Conservation (phyloP, 2,888 invertebrate species). For the Odontocolon sp. region DNA sequence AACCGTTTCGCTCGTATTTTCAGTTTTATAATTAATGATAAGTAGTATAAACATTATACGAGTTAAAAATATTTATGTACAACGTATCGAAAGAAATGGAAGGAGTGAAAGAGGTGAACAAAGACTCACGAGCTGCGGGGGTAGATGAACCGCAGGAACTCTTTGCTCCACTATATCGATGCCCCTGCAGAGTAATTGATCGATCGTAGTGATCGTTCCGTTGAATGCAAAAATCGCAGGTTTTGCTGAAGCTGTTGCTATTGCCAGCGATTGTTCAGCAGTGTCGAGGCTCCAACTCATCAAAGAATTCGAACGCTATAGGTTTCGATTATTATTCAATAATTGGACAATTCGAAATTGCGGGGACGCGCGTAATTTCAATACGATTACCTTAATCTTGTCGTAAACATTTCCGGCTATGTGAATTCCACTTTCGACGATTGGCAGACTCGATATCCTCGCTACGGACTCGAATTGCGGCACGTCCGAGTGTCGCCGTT, state of each 20-base stretch:
- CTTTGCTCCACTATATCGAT: slow-evolving; percentile 92
- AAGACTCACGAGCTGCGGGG: slow-evolving; percentile 90
- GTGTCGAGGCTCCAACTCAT: slow-evolving; percentile 89
- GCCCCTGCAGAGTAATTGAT: slow-evolving; percentile 90
- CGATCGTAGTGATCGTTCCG: slow-evolving; percentile 87
- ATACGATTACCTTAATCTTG: slow-evolving; percentile 86
- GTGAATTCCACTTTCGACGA: slow-evolving; percentile 90
- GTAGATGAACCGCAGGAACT: slow-evolving; percentile 91
- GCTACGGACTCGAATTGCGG: slow-evolving; percentile 88
- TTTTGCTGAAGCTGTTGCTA: slow-evolving; percentile 87
- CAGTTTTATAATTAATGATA: too few relatives aligned
- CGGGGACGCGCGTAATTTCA: too few relatives aligned
- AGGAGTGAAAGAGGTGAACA: background rate
- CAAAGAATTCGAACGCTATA: slow-evolving; percentile 86
- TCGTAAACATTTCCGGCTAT: slow-evolving; percentile 89
- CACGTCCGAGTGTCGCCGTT: slow-evolving; percentile 75
- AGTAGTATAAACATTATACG: too few relatives aligned
- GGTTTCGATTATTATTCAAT: slow-evolving; percentile 8
- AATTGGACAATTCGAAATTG: background rate
- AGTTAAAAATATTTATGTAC: too few relatives aligned
- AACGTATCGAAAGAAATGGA: too few relatives aligned
- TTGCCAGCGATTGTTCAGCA: slow-evolving; percentile 88
- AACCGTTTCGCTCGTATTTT: too few relatives aligned
- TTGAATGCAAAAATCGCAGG: slow-evolving; percentile 86
- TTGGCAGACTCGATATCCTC: slow-evolving; percentile 89